phyloP scores from a whole-genome alignment of 2,797 vertebrate genomes.

The Clarias pachynema region DNA sequence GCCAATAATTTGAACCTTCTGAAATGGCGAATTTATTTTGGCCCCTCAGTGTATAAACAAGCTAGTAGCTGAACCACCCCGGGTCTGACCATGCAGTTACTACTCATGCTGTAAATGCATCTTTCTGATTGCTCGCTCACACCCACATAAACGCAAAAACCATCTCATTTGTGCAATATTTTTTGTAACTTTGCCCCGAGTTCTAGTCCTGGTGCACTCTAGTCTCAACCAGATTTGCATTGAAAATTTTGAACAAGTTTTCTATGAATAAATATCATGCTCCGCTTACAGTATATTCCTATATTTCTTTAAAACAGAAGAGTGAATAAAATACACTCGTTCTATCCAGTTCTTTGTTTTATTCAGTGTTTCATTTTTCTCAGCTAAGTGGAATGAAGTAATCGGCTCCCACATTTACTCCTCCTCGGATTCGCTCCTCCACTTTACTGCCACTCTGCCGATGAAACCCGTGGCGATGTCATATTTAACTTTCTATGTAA shows the following conservation, averaged over 20 bases:
- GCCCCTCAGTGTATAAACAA: background rate
- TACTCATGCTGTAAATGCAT: background rate
- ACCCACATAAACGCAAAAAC: background rate
- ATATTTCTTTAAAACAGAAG: background rate
- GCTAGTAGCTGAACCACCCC: background rate
- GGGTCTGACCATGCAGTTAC: background rate
- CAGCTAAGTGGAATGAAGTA: no score
- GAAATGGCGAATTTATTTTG: no score
- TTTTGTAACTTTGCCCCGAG: background rate
- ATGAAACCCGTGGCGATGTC: slow-evolving; percentile 19
- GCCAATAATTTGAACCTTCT: no score
- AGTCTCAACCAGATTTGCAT: background rate
- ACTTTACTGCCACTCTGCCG: slow-evolving; percentile 18
- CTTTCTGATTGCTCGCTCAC: background rate
- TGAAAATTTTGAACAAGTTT: background rate
- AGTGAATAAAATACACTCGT: background rate
- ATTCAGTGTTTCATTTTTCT: background rate
- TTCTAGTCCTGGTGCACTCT: background rate
- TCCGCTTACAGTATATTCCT: background rate
- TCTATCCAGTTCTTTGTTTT: background rate
- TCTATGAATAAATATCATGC: background rate
- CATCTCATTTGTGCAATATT: background rate
- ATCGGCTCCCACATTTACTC: background rate
- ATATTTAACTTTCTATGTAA: slow-evolving; percentile 19
- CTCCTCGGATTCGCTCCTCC: background rate